Conservation (phyloP, 2,113 vertebrate species). For the Cheirogaleus medius region DNA sequence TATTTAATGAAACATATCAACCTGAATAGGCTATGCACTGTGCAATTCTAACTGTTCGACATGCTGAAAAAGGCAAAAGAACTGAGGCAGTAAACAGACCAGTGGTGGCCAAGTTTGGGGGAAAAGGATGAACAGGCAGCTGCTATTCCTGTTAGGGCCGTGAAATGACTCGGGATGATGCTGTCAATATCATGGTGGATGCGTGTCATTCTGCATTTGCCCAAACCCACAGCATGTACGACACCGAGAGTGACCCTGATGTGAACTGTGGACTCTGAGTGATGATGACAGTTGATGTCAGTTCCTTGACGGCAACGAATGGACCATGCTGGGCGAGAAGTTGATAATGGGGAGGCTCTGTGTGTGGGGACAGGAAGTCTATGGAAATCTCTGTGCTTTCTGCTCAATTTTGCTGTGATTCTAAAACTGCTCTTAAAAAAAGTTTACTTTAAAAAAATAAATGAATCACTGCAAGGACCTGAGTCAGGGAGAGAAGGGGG, state of each 20-base stretch:
- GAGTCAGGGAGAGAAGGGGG: no score
- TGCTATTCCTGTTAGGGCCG: neutral
- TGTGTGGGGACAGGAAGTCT: neutral
- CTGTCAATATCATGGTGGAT: neutral
- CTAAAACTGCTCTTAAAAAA: neutral
- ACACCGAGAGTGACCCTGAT: neutral
- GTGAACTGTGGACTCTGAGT: neutral
- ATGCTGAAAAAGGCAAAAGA: neutral
- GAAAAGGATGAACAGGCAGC: neutral
- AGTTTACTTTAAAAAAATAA: neutral
- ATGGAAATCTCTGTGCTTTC: neutral
- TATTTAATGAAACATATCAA: neutral
- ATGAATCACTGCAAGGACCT: neutral
- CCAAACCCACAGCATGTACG: neutral
- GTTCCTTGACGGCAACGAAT: no score
- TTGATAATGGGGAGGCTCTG: neutral
- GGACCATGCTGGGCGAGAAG: neutral
- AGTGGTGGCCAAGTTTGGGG: neutral
- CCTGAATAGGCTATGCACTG: neutral
- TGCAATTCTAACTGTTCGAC: neutral
- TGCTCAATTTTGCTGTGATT: neutral
- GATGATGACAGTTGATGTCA: no score
- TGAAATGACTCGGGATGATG: neutral
- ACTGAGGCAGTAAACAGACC: no score
- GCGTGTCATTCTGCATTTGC: neutral